Base-by-base conservation (phyloP, 2,797 vertebrate genomes). In the Sebastes taczanowskii region DNA sequence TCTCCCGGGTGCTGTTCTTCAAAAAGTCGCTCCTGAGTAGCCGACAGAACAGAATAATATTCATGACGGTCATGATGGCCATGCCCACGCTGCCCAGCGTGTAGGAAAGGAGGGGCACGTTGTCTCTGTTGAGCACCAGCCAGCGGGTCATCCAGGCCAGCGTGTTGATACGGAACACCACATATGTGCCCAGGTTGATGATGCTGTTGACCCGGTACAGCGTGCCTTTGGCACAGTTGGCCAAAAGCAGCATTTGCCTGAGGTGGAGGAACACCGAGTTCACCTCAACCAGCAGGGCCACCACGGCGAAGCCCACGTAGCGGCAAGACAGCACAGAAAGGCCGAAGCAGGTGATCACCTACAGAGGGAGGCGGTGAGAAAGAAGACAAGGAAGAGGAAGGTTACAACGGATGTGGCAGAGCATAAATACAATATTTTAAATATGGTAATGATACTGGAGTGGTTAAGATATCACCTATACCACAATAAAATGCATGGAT, bases 131-230 rank as follows among this genome's bases (percentile, higher is more conserved):
- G 56, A 93, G 88, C 86, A 97, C 95, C 87, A 99, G 94, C 97
- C 97, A 99, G 82, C 94, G 96, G 16, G 95, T 96, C 98, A 99
- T 98, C 97, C 97, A 99, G 82, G 97, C 97, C 91, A 99, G 93
- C 0, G 97, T 98, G 88, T 95, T 93, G 71, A 99, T 97, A 88
- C 97, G 96, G 78, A 99, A 99, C 81, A 97, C 94, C 88, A 96
- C 92, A 6, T 98, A 97, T 1, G 97, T 98, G 86, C 96, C 96
- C 90, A 99, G 92, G 90, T 98, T 97, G 81, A 97, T 11, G 55
- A 98, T 93, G 94, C 97, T 97, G 96, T 97, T 97, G 86, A 99
- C 74, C 0, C 96, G 95, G 94, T 97, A 98, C 74, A 90, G 80
- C 2, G 94, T 88, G 80, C 94, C 88, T 32, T 85, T 75, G 9